Evolutionary conservation across 2,797 vertebrate species (phyloP), one percentile per base, ranked within the genome.

Genomic region (Buceros bicornis): DNA sequence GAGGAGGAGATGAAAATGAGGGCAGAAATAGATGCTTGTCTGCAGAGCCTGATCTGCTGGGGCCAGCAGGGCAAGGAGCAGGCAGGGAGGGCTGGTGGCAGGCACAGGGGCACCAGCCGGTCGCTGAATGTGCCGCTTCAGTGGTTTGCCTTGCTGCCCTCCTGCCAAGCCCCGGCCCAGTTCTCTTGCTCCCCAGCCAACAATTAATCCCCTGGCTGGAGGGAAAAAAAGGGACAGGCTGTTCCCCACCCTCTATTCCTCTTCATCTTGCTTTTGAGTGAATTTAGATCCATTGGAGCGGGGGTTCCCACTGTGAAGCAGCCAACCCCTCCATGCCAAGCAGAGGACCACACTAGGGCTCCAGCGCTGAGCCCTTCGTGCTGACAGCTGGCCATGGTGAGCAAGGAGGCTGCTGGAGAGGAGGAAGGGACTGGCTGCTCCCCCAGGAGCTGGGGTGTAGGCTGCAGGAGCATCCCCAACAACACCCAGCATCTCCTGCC

Each of bases 1-100:
- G 50, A 87, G 82, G 78, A 78, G 43, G 57, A 84, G 84, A 89
- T 72, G 87, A 90, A 94, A 95, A 95, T 40, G 51, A 92, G 82
- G 82, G 93, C 87, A 94, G 73, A 72, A 90, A 94, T 73, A 94
- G 90, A 54, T 76, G 80, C 43, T 45, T 72, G 80, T 81, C 89
- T 81, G 89, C 82, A 79, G 54, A 88, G 17, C 42, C 73, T 48
- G 82, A 66, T 70, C 7, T 0, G 13, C 58, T 15, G 31, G 62
- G 76, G 45, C 93, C 82, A 86, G 89, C 11, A 33, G 0, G 1
- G 89, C 40, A 15, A 85, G 69, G 69, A 90, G 73, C 56, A 81
- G 87, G 69, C 0, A 0, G 69, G 24, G 58, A 92, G 45, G 82
- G 71, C 87, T 87, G 74, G 80, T 28, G 9, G 86, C 58, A 57